Percentiles rank a stretch among this genome's conserved stretches.
phyloP scores from a whole-genome alignment of 2,888 invertebrate species.

The Scotopteryx bipunctaria region DNA sequence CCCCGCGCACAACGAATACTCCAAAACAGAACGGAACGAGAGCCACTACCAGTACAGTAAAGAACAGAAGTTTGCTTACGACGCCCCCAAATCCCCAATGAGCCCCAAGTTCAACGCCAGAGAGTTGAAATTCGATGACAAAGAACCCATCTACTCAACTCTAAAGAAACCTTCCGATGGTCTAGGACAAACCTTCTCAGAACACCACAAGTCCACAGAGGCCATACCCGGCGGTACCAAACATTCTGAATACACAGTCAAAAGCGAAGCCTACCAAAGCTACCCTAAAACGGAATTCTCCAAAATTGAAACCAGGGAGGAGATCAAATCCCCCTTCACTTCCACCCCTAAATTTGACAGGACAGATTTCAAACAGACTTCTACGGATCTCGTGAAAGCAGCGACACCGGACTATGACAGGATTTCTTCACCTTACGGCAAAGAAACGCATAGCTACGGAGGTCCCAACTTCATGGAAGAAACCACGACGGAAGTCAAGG shows the following conservation, averaged over 20 bases:
- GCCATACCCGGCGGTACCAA: conserved; percentile 74
- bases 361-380: conserved; percentile 49
- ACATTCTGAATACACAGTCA: conserved; percentile 68
- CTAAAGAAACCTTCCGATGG: conserved; percentile 71
- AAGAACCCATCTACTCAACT: conserved; percentile 72
- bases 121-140: conserved; percentile 74
- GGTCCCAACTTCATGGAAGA: conserved; percentile 77
- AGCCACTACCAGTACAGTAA: conserved; percentile 54
- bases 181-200: conserved; percentile 68
- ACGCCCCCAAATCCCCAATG: conserved; percentile 67
- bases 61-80: conserved; percentile 66
- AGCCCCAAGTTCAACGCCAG: conserved; percentile 80
- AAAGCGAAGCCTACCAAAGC: conserved; percentile 72
- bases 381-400: conserved; percentile 67
- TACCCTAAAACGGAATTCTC: conserved; percentile 68
- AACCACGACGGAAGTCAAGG: conserved; percentile 79
- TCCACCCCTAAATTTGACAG: conserved; percentile 71
- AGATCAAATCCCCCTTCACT: conserved; percentile 69
- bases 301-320: conserved; percentile 63
- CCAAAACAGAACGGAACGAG: conserved; percentile 64
- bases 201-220: conserved; percentile 73
- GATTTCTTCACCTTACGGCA: conserved; percentile 72
- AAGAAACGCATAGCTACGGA: conserved; percentile 66
- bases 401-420: conserved; percentile 72
- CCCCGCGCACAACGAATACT: conserved; percentile 57